Base-by-base conservation (phyloP, 2,797 vertebrate genomes). In the Echeneis naucrates region DNA sequence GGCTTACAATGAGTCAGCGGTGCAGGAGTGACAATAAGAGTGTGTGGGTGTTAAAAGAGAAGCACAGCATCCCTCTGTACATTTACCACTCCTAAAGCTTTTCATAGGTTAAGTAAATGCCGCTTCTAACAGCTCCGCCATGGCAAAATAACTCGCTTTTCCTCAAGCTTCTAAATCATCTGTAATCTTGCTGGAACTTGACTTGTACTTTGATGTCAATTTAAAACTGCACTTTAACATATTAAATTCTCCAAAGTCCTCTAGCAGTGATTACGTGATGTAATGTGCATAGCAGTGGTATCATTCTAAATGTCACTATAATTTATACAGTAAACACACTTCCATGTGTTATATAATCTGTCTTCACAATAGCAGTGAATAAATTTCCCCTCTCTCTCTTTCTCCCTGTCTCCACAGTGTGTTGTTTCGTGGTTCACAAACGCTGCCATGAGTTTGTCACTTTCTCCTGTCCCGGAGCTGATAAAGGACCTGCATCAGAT, bases 401-500 rank as follows among this genome's bases (percentile, higher is more conserved):
- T 37, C 21, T 70, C 64, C 75, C 24, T 67, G 32, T 74, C 64
- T 84, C 69, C 79, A 51, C 95, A 98, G 97, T 98, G 75, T 98
- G 97, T 92, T 98, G 96, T 93, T 98, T 99, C 13, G 97, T 99
- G 19, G 97, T 99, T 64, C 97, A 99, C 93, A 99, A 99, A 80
- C 93, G 97, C 44, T 98, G 97, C 94, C 97, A 99, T 97, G 97
- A 98, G 75, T 99, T 99, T 14, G 98, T 99, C 84, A 98, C 97
- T 7, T 99, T 99, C 93, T 96, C 95, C 89, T 99, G 98, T 90
- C 98, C 98, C 0, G 97, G 97, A 0, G 97, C 97, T 1, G 98
- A 99, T 83, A 97, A 96, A 84, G 97, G 97, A 56, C 97, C 97
- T 0, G 96, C 95, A 30, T 99, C 97, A 19, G 97, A 98, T 17